phyloP scores from a whole-genome alignment of 2,113 vertebrate species.

The Motacilla tschutschensis region DNA sequence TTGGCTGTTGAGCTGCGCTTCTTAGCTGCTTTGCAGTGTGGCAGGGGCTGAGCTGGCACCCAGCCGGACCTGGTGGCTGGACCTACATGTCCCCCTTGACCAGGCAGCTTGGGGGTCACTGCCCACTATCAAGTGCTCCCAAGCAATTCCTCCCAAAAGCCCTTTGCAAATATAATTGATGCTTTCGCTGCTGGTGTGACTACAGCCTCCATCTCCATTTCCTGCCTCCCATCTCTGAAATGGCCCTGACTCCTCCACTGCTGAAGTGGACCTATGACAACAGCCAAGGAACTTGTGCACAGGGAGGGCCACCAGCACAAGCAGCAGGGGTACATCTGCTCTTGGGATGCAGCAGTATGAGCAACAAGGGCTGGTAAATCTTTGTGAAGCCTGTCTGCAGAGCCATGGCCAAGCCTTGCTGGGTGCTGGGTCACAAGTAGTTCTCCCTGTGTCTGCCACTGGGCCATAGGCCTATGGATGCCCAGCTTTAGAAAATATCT shows the following conservation, averaged over 20 bases:
- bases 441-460: neutral
- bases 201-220: neutral
- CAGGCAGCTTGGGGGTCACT: neutral
- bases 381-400: neutral
- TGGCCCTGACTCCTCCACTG: neutral
- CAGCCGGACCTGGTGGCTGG: neutral
- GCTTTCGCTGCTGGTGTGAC: neutral
- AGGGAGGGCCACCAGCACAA: neutral
- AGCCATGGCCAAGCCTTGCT: neutral
- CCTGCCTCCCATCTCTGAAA: neutral
- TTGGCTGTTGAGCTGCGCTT: neutral
- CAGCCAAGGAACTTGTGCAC: neutral
- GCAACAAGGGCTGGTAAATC: neutral
- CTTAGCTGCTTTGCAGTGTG: rapidly evolving
- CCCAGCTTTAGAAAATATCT: neutral
- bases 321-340: neutral
- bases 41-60: neutral
- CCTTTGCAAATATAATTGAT: neutral
- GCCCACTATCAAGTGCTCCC: neutral
- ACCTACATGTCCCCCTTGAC: neutral
- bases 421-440: neutral
- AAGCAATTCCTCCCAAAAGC: neutral
- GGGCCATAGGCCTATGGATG: neutral
- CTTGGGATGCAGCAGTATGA: neutral
- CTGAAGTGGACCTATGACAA: neutral